Conservation (phyloP, 2,113 vertebrate genomes). For the Pholis gunnellus region DNA sequence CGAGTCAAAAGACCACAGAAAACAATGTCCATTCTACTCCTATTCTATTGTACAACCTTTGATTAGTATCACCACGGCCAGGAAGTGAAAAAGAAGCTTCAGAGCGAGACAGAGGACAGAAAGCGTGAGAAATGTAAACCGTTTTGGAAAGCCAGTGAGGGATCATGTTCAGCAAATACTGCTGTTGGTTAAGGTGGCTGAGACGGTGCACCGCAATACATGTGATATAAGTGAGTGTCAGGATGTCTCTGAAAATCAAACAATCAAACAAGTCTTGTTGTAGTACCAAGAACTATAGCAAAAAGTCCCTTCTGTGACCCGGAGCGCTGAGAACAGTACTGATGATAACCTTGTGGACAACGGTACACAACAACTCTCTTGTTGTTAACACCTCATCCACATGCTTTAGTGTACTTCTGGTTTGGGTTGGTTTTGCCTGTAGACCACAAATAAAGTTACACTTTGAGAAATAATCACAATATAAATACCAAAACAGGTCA, state of each 20-base stretch:
- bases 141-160: background rate
- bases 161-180: background rate
- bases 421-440: background rate
- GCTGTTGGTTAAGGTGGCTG: background rate
- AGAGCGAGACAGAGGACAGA: background rate
- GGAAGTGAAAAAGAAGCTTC: background rate
- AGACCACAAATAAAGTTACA: background rate
- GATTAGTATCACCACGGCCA: background rate
- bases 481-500: background rate
- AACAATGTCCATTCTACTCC: too few relatives aligned
- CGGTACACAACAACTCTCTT: background rate
- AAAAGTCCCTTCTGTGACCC: background rate
- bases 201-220: background rate
- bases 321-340: background rate
- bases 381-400: background rate
- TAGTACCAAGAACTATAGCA: background rate
- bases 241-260: background rate
- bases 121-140: background rate
- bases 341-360: background rate
- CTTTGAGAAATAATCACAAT: background rate
- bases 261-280: background rate
- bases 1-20: too few relatives aligned
- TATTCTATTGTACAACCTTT: too few relatives aligned
- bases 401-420: background rate
- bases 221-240: background rate